These are phyloP conservation scores for Lanistes nyassanus DNA, from an alignment of 1,140 invertebrate genomes.

Conservation along the genomic window DNA sequence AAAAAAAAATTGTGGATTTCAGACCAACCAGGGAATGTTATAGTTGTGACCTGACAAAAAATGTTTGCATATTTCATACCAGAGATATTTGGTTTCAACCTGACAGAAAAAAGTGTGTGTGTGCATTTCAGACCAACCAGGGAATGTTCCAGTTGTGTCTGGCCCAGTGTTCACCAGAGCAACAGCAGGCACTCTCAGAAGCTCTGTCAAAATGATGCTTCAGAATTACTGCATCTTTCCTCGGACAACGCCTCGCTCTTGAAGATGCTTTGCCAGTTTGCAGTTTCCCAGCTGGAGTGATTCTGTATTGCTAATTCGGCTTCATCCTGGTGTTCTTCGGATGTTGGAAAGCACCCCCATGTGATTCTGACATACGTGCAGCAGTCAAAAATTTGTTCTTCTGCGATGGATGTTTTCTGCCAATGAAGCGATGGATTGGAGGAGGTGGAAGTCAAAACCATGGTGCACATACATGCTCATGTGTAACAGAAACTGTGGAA, in stretches of 20 bases:
- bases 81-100: neutral
- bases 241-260: neutral
- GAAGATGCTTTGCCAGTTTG: neutral
- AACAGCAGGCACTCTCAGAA: slow-evolving; percentile 80
- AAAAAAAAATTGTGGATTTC: slow-evolving; percentile 41
- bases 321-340: neutral
- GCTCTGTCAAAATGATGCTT: slow-evolving; percentile 37
- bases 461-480: too few species aligned
- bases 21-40: slow-evolving; percentile 84
- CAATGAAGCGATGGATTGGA: too few species aligned
- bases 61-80: neutral
- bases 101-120: neutral
- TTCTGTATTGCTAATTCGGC: neutral
- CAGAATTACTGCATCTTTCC: neutral
- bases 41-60: slow-evolving; percentile 75
- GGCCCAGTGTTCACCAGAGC: slow-evolving; percentile 78
- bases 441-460: too few species aligned
- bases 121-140: slow-evolving; percentile 74
- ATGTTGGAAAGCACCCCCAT: neutral
- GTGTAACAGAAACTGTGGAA: too few species aligned
- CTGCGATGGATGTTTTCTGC: neutral
- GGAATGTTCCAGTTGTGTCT: slow-evolving; percentile 86
- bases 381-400: too few species aligned
- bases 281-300: neutral
- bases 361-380: neutral